Evolutionary conservation across 2,797 vertebrate species (phyloP).

Genomic region (Chaetophractus vellerosus): DNA sequence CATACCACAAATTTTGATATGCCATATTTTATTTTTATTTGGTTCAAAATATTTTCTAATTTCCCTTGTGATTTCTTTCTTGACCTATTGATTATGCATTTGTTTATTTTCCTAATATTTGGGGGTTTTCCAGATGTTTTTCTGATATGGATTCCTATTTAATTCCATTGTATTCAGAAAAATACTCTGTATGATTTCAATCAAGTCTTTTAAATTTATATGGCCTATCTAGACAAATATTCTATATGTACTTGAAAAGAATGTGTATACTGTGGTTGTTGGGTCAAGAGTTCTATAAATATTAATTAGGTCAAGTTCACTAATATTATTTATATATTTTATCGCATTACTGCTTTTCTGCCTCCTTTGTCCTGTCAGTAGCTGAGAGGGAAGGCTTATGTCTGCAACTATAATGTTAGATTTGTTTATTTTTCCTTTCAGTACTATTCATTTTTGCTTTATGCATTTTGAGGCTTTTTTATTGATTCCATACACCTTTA

Average conservation of each 20-base stretch:
- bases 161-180: too few species aligned
- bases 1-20: too few species aligned
- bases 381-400: background rate
- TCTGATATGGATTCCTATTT: too few species aligned
- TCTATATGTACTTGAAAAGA: background rate
- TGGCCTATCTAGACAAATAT: background rate
- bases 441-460: background rate
- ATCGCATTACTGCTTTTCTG: background rate
- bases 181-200: too few species aligned
- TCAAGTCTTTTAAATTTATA: background rate
- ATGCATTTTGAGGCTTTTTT: background rate
- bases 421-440: background rate
- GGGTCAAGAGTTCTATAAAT: background rate
- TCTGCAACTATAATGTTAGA: background rate
- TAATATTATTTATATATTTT: background rate
- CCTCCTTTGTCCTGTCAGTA: background rate
- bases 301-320: background rate
- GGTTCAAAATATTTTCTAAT: too few species aligned
- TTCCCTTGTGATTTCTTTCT: too few species aligned
- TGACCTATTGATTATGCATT: too few species aligned
- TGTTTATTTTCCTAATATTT: too few species aligned
- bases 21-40: too few species aligned
- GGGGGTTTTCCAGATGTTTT: too few species aligned
- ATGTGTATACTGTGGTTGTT: background rate
- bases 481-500: background rate